These are phyloP conservation scores for Rotaria macrura DNA, from an alignment of 2,888 invertebrate species.

Conservation along the genomic window DNA sequence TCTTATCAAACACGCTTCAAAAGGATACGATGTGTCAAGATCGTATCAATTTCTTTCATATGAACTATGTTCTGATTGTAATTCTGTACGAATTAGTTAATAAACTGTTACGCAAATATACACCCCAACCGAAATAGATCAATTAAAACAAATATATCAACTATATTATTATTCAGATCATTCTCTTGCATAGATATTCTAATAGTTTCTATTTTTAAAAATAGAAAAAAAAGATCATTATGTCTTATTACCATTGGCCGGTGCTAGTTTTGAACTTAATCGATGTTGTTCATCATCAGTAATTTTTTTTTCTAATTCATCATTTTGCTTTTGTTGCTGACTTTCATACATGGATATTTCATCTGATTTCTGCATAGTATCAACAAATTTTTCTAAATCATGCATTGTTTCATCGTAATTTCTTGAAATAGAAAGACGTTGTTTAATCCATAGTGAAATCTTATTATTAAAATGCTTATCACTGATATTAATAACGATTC, in stretches of 20 bases:
- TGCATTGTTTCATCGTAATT: neutral
- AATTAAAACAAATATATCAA: too few relatives aligned
- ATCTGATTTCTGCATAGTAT: neutral
- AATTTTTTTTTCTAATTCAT: neutral
- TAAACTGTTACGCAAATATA: too few relatives aligned
- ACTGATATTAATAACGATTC: neutral
- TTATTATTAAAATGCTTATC: conserved; percentile 6
- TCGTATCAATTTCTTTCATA: too few relatives aligned
- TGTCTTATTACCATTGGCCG: neutral
- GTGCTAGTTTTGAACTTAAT: neutral
- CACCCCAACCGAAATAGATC: too few relatives aligned
- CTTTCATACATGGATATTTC: neutral
- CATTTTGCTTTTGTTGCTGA: neutral
- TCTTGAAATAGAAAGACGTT: neutral
- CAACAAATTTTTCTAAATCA: neutral
- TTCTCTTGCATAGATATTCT: too few relatives aligned
- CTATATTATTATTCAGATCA: too few relatives aligned
- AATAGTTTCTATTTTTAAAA: neutral
- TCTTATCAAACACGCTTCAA: too few relatives aligned
- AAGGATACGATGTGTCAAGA: too few relatives aligned
- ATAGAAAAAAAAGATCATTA: neutral
- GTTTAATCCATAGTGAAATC: neutral
- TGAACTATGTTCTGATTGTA: too few relatives aligned
- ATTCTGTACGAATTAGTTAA: too few relatives aligned
- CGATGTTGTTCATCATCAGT: neutral